phyloP scores from a whole-genome alignment of 2,113 vertebrate species.

The Bubalus kerabau region DNA sequence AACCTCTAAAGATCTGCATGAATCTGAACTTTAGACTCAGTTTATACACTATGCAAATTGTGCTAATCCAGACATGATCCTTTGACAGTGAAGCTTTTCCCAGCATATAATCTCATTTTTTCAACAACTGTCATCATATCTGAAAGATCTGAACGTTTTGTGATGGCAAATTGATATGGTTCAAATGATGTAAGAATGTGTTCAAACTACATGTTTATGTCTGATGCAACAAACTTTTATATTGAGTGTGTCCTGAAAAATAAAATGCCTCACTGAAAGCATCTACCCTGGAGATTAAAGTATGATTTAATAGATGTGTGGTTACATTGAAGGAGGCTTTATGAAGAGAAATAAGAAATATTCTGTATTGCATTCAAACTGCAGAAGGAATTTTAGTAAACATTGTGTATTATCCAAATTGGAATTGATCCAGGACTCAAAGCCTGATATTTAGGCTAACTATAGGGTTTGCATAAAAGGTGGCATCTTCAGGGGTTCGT shows the following conservation, averaged over 20 bases:
- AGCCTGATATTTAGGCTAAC: not conserved
- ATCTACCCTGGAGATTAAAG: not conserved
- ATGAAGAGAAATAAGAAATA: not conserved
- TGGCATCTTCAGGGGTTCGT: slow-evolving; percentile 56
- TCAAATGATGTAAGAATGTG: slow-evolving; percentile 30
- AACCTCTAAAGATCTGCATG: not conserved
- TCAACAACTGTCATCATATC: not conserved
- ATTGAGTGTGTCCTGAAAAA: slow-evolving; percentile 18
- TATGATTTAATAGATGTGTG: slow-evolving; percentile 28
- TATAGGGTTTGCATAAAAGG: slow-evolving; percentile 26
- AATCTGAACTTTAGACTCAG: not conserved
- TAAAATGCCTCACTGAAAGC: not conserved
- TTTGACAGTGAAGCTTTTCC: slow-evolving; percentile 37
- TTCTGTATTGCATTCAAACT: not conserved
- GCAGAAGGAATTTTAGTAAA: slow-evolving; percentile 9
- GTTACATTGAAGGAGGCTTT: not conserved
- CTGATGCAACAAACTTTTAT: slow-evolving; percentile 27
- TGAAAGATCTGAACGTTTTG: slow-evolving; percentile 11
- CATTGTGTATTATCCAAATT: not conserved
- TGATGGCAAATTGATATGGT: not conserved
- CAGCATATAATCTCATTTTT: not conserved
- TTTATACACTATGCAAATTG: not conserved
- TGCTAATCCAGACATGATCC: not conserved
- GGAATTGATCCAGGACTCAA: slow-evolving; percentile 22
- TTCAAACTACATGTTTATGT: slow-evolving; percentile 21